phyloP scores from a whole-genome alignment of 2,888 invertebrate species.

The Graphium colonna region DNA sequence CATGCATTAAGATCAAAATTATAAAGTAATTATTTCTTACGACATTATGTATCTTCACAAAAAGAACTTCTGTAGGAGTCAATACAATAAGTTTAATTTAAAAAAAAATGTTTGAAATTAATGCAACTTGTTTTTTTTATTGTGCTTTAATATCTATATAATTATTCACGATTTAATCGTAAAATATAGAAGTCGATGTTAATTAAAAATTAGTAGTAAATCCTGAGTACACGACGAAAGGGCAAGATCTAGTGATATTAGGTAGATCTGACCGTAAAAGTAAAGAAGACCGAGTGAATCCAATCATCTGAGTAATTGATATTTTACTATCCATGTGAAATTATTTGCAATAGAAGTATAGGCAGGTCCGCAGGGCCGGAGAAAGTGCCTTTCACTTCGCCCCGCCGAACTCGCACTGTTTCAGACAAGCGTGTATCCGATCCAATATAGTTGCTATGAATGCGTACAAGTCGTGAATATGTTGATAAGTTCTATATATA shows the following conservation, averaged over 20 bases:
- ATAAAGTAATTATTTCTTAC: too few relatives aligned
- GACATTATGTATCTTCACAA: too few relatives aligned
- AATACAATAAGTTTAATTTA: too few relatives aligned
- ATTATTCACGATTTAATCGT: too few relatives aligned
- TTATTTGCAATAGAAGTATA: constrained; percentile 63
- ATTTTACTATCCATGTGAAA: constrained; percentile 62
- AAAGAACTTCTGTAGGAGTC: too few relatives aligned
- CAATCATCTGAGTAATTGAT: constrained; percentile 63
- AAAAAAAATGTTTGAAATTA: too few relatives aligned
- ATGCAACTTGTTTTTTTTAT: too few relatives aligned
- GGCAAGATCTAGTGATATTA: constrained; percentile 15
- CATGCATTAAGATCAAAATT: too few relatives aligned
- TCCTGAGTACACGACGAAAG: constrained; percentile 8
- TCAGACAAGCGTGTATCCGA: constrained; percentile 42
- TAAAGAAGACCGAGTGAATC: constrained; percentile 39
- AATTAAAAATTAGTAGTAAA: too few relatives aligned
- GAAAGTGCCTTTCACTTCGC: constrained; percentile 75
- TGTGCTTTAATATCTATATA: too few relatives aligned
- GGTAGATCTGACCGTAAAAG: constrained; percentile 15
- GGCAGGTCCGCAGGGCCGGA: constrained; percentile 70
- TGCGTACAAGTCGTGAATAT: not conserved
- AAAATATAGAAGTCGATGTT: too few relatives aligned
- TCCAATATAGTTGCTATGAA: not conserved
- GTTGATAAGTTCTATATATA: not conserved
- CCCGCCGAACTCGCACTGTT: constrained; percentile 52